These are phyloP conservation scores for Cataglyphis hispanica DNA, from an alignment of 1,140 invertebrate genomes.

Conservation along the genomic window DNA sequence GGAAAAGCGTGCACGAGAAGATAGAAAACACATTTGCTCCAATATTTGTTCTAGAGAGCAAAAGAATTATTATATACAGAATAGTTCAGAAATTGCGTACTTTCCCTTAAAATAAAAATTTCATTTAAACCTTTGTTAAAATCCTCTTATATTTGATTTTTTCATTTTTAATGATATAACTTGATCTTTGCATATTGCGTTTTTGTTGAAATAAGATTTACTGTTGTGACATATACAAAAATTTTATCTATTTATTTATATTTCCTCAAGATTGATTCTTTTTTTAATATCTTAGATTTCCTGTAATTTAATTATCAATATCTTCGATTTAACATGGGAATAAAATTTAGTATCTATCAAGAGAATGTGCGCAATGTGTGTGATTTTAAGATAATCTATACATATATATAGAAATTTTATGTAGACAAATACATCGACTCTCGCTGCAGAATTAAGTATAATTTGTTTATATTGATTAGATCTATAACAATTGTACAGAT, in stretches of 20 bases:
- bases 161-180: not conserved
- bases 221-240: not conserved
- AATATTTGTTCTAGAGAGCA: slow-evolving; percentile 36
- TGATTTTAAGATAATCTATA: not conserved
- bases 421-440: not conserved
- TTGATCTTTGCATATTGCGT: not conserved
- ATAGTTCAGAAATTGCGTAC: not conserved
- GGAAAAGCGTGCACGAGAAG: not conserved
- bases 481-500: slow-evolving; percentile 42
- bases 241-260: not conserved
- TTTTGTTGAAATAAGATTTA: not conserved
- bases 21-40: slow-evolving; percentile 19
- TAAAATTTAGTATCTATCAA: not conserved
- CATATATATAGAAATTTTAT: slow-evolving; percentile 17
- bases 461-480: slow-evolving; percentile 33
- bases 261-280: not conserved
- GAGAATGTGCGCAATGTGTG: slow-evolving; percentile 27
- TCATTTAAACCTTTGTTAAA: not conserved
- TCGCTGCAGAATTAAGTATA: slow-evolving; percentile 27
- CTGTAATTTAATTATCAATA: not conserved
- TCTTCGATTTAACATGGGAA: not conserved
- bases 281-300: not conserved
- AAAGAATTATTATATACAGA: slow-evolving; percentile 23
- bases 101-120: not conserved
- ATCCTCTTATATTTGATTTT: not conserved